Percentiles rank a stretch among this genome's conserved stretches.
Conservation (phyloP, 64 coral and sea anemone genomes). For the Stichodactyla helianthus region DNA sequence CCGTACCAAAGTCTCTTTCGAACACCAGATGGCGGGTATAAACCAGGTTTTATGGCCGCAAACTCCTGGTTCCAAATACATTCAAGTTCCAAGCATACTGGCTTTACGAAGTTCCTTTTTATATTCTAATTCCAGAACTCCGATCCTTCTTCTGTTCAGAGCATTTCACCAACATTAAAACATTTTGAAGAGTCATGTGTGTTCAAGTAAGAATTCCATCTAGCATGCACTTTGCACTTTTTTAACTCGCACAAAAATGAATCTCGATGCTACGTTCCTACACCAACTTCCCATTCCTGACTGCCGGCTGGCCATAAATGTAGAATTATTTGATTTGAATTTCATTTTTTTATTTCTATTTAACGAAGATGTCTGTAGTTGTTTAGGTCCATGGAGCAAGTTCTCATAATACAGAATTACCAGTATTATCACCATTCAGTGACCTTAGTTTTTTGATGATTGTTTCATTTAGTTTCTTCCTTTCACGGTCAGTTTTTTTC, state of each 20-base stretch:
- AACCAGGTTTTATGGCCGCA: too few species aligned
- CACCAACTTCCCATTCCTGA: neutral
- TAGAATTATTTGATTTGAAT: neutral
- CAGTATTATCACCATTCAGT: slow-evolving; percentile 61
- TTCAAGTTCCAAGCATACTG: too few species aligned
- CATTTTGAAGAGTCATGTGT: too few species aligned
- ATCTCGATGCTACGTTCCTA: neutral
- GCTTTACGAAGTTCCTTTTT: too few species aligned
- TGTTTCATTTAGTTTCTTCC: slow-evolving; percentile 89
- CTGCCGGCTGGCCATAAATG: neutral
- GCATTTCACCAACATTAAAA: too few species aligned
- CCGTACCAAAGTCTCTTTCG: too few species aligned
- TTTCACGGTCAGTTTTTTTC: slow-evolving; percentile 85
- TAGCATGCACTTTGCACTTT: too few species aligned
- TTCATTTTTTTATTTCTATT: neutral
- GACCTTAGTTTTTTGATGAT: slow-evolving; percentile 67
- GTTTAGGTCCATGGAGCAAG: neutral
- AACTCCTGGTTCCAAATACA: too few species aligned
- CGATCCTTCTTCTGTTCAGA: too few species aligned
- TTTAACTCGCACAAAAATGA: neutral
- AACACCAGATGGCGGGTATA: too few species aligned
- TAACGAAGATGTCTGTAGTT: neutral
- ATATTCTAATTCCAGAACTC: too few species aligned
- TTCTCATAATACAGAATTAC: slow-evolving; percentile 28
- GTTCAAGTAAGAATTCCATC: too few species aligned